These are phyloP conservation scores for Ctenopoma kingsleyae DNA, from an alignment of 2,797 vertebrate genomes.

Conservation along the genomic window DNA sequence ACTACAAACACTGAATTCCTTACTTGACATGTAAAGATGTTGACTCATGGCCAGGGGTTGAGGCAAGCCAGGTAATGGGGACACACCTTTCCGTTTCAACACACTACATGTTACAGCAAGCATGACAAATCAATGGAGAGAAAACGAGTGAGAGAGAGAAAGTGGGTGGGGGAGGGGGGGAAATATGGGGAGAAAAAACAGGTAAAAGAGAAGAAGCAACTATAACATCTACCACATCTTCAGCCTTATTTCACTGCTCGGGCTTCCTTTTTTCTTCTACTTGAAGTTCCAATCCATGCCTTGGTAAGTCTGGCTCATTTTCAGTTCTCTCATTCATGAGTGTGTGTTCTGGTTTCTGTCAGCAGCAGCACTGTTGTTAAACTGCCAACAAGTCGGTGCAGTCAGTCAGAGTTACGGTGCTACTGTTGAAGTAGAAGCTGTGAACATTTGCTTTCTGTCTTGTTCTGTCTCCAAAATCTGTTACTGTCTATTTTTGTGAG, in stretches of 20 bases:
- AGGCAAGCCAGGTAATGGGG: conserved; percentile 27
- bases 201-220: neutral
- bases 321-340: neutral
- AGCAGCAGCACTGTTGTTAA: neutral
- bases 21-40: neutral
- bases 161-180: conserved; percentile 14
- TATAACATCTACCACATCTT: conserved; percentile 2
- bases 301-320: conserved; percentile 56
- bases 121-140: conserved; percentile 41
- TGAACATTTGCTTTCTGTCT: neutral
- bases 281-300: neutral
- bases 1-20: conserved; percentile 8
- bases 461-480: neutral
- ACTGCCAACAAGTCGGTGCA: neutral
- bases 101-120: conserved; percentile 64
- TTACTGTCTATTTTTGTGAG: neutral
- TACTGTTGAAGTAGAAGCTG: neutral
- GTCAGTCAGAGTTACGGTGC: neutral
- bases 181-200: neutral
- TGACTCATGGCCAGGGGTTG: conserved; percentile 31
- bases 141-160: neutral
- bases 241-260: neutral
- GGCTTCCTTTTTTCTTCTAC: neutral
- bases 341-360: conserved; percentile 10
- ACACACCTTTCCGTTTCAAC: conserved; percentile 63